Evolutionary conservation across 1,140 invertebrate species (phyloP).

Genomic region (Ostrea edulis): DNA sequence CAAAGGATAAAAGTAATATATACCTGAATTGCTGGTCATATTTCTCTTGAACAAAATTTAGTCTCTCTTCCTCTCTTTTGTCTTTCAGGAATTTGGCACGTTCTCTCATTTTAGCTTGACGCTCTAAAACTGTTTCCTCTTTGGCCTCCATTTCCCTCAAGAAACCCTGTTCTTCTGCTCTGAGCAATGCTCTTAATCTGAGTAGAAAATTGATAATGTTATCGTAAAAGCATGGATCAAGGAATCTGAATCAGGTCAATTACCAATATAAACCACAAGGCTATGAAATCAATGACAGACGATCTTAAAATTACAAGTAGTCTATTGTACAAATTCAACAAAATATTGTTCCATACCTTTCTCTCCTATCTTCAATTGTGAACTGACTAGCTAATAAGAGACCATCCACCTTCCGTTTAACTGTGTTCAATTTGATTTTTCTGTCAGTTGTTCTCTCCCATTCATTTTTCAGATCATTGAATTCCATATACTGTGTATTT

Average conservation of each 20-base stretch:
- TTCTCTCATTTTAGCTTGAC: constrained; percentile 79
- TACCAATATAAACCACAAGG: no score
- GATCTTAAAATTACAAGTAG: no score
- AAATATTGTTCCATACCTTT: constrained; percentile 65
- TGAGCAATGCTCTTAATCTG: constrained; percentile 73
- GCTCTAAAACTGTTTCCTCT: constrained; percentile 76
- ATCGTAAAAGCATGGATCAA: background rate
- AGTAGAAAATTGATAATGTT: constrained; percentile 25
- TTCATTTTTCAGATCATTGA: constrained; percentile 76
- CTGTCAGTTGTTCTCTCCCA: constrained; percentile 76
- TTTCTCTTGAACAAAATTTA: constrained; percentile 77
- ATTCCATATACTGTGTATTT: constrained; percentile 69
- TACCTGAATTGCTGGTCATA: constrained; percentile 79
- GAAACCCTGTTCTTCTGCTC: constrained; percentile 71
- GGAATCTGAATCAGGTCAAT: no score
- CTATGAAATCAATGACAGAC: no score
- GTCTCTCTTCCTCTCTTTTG: constrained; percentile 75
- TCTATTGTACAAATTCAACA: background rate
- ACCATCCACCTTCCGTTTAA: constrained; percentile 69
- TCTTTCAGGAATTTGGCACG: constrained; percentile 77
- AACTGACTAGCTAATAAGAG: constrained; percentile 71
- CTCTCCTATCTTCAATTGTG: constrained; percentile 74
- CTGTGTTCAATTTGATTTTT: constrained; percentile 72
- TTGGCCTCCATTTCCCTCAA: constrained; percentile 75
- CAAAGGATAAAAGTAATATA: background rate